Base-by-base conservation (phyloP, 2,888 invertebrate species). In the Oscheius onirici region DNA sequence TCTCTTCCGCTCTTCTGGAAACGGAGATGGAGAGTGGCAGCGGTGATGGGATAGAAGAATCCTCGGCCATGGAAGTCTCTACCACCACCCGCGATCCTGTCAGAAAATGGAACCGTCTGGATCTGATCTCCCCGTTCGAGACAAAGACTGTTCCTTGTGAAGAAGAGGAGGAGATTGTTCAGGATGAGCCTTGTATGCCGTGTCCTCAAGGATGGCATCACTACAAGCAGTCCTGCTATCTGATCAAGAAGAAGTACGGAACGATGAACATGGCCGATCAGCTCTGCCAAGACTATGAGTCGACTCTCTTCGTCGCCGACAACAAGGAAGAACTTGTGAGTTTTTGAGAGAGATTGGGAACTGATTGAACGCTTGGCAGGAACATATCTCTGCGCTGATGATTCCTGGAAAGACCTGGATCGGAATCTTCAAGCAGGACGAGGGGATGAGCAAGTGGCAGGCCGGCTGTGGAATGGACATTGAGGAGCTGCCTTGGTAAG, bases 291-390 rank as follows among this genome's bases (percentile, higher is more conserved):
- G 17, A 26, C 17, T 49, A 24, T 26, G 10, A 63, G 13, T 44
- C 63, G 24, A 46, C 63, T 63, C 63, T 63, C 49, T 63, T 63
- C 49, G 49, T 49, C 11, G 49, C 63, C 15, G 49, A 63, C 34
- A 28, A 3, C 28, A 24, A 5, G 8, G 26, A 49, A 10, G 63
- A 63, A 28, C 20, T 63, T 26, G 63, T 63, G 17, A 28, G 63
- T 49, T 41, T 22, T 17, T 22, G 11, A 11, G 22, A 11, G 13
- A 24, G 28, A n/a, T 3, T 2, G 34, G 8, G 8, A 26, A 17
- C 26, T 17, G 6, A 24, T 2, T 22, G 15, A 13, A 17, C 15
- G 8, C 49, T 46, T 49, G n/a, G n/a, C n/a, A 63, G 63, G 34
- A 63, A 15, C 13, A 26, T 17, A 49, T 63, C 17, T 2, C 46